These are phyloP conservation scores for Sitta carolinensis DNA, from an alignment of 2,797 vertebrate species.

Conservation along the genomic window DNA sequence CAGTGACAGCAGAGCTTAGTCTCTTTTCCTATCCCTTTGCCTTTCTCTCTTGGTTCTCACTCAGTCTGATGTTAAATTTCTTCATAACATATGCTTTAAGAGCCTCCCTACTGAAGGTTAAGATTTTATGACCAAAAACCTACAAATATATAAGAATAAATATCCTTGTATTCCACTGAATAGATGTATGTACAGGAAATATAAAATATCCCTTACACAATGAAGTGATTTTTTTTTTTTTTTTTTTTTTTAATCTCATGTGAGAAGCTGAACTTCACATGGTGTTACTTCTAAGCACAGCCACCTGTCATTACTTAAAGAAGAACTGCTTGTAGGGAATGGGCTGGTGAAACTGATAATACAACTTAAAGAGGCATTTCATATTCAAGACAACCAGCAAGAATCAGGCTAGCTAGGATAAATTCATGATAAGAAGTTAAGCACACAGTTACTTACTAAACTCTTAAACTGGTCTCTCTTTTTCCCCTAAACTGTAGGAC, in stretches of 20 bases:
- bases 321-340: not conserved
- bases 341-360: not conserved
- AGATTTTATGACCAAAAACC: not conserved
- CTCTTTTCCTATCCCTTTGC: not conserved
- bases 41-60: not conserved
- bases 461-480: not conserved
- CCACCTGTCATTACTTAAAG: not conserved
- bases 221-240: not conserved
- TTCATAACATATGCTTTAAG: not conserved
- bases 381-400: not conserved
- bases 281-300: not conserved
- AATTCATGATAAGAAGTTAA: not conserved
- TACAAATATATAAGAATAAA: not conserved
- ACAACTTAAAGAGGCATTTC: not conserved
- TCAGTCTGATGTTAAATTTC: not conserved
- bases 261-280: not conserved
- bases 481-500: conserved; percentile 77
- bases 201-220: not conserved
- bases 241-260: not conserved
- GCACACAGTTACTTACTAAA: not conserved
- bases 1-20: not conserved
- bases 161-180: not conserved
- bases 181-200: not conserved
- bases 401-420: not conserved
- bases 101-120: not conserved